Evolutionary conservation across 2,797 vertebrate genomes (phyloP).

Genomic region (Arctocebus calabarensis): DNA sequence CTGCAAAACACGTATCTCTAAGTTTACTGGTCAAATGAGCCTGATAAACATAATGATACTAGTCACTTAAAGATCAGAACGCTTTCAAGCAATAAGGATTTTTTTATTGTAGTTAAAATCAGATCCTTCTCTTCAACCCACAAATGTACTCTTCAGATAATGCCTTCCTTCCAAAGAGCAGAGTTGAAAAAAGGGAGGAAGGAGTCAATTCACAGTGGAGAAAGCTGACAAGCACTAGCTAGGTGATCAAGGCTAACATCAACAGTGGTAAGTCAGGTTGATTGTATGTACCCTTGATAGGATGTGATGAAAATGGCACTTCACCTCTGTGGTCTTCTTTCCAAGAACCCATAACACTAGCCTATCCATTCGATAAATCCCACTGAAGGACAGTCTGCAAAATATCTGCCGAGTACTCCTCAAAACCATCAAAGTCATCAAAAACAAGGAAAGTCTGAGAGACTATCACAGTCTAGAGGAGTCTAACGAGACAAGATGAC

Average conservation of each 20-base stretch:
- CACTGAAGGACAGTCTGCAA: not conserved
- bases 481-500: not conserved
- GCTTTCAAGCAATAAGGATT: not conserved
- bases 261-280: not conserved
- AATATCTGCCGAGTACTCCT: not conserved
- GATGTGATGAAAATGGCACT: not conserved
- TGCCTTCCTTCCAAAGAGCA: not conserved
- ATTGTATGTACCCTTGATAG: not conserved
- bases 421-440: conserved; percentile 4
- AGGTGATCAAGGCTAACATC: not conserved
- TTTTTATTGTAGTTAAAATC: conserved; percentile 44
- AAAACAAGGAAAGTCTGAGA: conserved; percentile 21
- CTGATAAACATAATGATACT: not conserved
- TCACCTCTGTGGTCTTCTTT: not conserved
- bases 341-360: not conserved
- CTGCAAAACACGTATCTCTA: conserved; percentile 23
- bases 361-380: not conserved
- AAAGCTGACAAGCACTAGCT: not conserved
- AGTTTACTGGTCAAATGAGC: not conserved
- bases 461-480: not conserved
- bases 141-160: not conserved
- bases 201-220: not conserved
- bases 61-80: not conserved
- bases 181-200: not conserved
- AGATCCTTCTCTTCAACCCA: not conserved